A percentile compares a stretch with the other conserved stretches of the same genome.
phyloP scores from a whole-genome alignment of 2,888 invertebrate species.

The Spatulosminthurus flaviceps region DNA sequence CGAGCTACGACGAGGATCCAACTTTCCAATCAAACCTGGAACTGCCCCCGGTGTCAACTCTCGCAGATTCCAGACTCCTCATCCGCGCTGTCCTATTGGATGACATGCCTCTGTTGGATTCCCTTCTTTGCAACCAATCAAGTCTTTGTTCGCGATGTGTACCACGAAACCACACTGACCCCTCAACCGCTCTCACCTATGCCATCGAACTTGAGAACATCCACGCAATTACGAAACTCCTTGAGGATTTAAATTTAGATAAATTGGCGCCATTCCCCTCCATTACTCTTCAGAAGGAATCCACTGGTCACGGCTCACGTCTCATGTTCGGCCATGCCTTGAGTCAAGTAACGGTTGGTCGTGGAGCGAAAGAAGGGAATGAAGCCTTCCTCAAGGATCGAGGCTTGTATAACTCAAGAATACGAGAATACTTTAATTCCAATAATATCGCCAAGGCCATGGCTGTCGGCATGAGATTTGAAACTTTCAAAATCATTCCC shows the following conservation, averaged over 20 bases:
- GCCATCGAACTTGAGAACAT: conserved; percentile 54
- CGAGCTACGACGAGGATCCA: conserved; percentile 56
- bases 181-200: conserved; percentile 48
- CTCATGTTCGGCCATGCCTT: conserved; percentile 66
- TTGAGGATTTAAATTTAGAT: conserved; percentile 40
- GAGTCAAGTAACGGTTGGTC: conserved; percentile 66
- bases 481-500: background rate
- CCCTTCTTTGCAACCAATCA: conserved; percentile 64
- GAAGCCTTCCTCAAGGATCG: conserved; percentile 36
- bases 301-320: conserved; percentile 63
- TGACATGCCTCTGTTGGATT: conserved; percentile 66
- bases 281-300: conserved; percentile 50
- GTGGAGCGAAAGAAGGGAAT: conserved; percentile 67
- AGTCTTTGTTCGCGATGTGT: conserved; percentile 65
- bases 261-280: conserved; percentile 47
- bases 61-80: conserved; percentile 67
- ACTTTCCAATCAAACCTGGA: conserved; percentile 53
- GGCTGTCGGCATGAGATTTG: background rate
- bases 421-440: background rate
- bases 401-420: background rate
- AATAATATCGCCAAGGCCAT: background rate
- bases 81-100: conserved; percentile 67
- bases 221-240: conserved; percentile 50
- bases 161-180: conserved; percentile 13
- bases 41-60: conserved; percentile 67